Evolutionary conservation across 2,797 vertebrate species (phyloP).

Genomic region (Erethizon dorsatum): DNA sequence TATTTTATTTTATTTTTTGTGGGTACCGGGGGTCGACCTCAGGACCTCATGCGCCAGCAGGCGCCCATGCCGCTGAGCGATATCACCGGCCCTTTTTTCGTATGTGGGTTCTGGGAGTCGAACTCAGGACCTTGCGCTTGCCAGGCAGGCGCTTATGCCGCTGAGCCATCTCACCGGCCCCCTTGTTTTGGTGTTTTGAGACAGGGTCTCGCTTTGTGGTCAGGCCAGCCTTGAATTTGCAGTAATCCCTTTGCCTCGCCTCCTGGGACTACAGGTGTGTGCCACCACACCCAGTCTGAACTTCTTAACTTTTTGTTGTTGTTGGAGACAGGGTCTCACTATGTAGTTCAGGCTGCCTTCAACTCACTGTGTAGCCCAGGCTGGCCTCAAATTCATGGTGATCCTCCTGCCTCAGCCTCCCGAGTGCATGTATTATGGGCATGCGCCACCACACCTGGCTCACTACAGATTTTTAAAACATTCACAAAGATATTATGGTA

Average conservation of each 20-base stretch:
- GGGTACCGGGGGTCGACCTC: no score
- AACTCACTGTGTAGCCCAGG: background rate
- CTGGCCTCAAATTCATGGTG: background rate
- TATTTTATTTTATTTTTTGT: background rate
- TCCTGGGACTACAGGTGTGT: background rate
- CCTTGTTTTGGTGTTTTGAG: background rate
- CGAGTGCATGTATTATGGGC: background rate
- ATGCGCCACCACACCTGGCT: background rate
- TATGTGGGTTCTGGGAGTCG: no score
- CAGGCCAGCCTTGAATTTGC: background rate
- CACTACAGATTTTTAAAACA: background rate
- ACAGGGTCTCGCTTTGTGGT: background rate
- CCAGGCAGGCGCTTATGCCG: no score
- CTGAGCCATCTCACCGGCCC: no score
- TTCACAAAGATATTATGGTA: background rate
- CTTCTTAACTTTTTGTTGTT: background rate
- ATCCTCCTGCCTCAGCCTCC: background rate
- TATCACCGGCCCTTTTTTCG: no score
- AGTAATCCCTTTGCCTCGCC: background rate
- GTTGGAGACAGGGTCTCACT: background rate
- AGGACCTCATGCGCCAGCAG: no score
- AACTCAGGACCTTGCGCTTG: no score
- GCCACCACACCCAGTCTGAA: background rate
- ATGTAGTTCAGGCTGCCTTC: background rate
- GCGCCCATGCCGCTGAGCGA: no score